Percentiles rank a stretch among this genome's conserved stretches.
These are phyloP conservation scores for Calypte anna DNA, from an alignment of 2,113 vertebrate species.

Conservation along the genomic window DNA sequence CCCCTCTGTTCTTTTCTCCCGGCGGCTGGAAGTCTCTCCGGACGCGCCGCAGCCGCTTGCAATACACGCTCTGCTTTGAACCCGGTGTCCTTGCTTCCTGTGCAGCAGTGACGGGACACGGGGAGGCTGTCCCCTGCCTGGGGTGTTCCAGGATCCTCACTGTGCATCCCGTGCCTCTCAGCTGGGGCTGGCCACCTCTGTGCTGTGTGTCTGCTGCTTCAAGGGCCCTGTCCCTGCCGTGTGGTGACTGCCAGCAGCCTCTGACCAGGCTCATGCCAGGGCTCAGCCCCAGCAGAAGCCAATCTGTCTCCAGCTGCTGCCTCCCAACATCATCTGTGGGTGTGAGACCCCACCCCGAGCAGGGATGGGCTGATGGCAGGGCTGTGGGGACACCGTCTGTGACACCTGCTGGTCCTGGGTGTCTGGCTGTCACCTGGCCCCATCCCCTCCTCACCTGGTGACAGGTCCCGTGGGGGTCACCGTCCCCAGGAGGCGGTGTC, in stretches of 20 bases:
- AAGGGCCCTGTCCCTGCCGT: fast-evolving
- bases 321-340: background rate
- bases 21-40: constrained; percentile 34
- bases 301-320: background rate
- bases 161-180: fast-evolving
- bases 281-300: background rate
- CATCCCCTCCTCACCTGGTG: fast-evolving
- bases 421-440: background rate
- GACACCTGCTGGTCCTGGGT: background rate
- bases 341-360: background rate
- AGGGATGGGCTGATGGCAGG: background rate
- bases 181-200: background rate
- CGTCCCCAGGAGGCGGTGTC: background rate
- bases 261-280: background rate
- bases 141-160: background rate
- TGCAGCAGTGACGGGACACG: fast-evolving
- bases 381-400: background rate
- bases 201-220: background rate
- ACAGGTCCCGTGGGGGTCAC: background rate
- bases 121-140: background rate
- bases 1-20: constrained; percentile 53
- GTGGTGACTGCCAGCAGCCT: background rate
- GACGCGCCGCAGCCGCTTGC: constrained; percentile 37
- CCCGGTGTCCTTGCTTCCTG: constrained; percentile 51
- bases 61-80: constrained; percentile 71